Conservation (phyloP, 2,113 vertebrate genomes). For the Rattus norvegicus region GRCr8 NC_086019.1:16222501-16223000, state of each 20-base stretch:
- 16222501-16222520: background rate
- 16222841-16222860: background rate
- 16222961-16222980: background rate
- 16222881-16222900: conserved; percentile 20
- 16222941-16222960: conserved; percentile 21
- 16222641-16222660: background rate
- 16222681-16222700: background rate
- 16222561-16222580: background rate
- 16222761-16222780: background rate
- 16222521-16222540: background rate
- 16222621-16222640: background rate
- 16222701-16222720: background rate
- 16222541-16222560: background rate
- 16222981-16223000: conserved; percentile 13
- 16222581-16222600: conserved; percentile 7
- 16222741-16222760: conserved; percentile 29
- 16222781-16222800: conserved; percentile 32
- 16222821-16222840: background rate
- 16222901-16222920: background rate
- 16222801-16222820: conserved; percentile 3
- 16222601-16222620: background rate
- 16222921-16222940: background rate
- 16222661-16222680: background rate
- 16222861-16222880: conserved; percentile 33
- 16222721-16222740: background rate